Conservation (phyloP, 2,888 invertebrate species). For the Diadegma fenestrale region DNA sequence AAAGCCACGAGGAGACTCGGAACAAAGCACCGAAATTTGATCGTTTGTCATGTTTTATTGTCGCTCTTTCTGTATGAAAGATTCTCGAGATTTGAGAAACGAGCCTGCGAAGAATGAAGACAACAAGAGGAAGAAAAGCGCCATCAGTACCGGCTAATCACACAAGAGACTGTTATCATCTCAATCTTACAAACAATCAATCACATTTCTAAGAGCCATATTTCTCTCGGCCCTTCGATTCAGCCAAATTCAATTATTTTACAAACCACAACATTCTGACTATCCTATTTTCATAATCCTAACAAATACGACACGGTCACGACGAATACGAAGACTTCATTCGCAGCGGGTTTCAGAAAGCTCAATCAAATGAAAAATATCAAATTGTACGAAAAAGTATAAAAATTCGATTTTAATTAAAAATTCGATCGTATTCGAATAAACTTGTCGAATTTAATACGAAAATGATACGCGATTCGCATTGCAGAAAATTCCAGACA, state of each 20-base stretch:
- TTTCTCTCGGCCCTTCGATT: not conserved
- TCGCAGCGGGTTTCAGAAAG: no score
- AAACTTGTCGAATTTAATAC: not conserved
- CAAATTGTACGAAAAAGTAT: not conserved
- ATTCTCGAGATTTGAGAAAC: slow-evolving; percentile 53
- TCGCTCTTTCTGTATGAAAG: slow-evolving; percentile 70
- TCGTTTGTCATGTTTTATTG: slow-evolving; percentile 83
- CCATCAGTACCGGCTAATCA: not conserved
- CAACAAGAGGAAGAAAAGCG: not conserved
- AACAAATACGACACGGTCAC: no score
- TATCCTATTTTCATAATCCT: not conserved
- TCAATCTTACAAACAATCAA: not conserved
- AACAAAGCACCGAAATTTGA: slow-evolving; percentile 83
- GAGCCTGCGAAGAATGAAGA: not conserved
- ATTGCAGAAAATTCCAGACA: not conserved
- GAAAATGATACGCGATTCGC: not conserved
- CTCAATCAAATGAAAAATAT: no score
- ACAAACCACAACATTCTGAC: not conserved
- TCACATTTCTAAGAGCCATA: not conserved
- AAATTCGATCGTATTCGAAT: no score
- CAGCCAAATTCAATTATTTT: not conserved
- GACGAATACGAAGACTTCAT: not conserved
- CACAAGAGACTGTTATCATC: not conserved
- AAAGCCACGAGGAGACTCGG: slow-evolving; percentile 50
- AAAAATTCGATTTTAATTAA: no score